Percentiles rank a stretch among this genome's conserved stretches.
These are phyloP conservation scores for Coccyzus lansbergi DNA, from an alignment of 2,797 vertebrate species.

Conservation along the genomic window DNA sequence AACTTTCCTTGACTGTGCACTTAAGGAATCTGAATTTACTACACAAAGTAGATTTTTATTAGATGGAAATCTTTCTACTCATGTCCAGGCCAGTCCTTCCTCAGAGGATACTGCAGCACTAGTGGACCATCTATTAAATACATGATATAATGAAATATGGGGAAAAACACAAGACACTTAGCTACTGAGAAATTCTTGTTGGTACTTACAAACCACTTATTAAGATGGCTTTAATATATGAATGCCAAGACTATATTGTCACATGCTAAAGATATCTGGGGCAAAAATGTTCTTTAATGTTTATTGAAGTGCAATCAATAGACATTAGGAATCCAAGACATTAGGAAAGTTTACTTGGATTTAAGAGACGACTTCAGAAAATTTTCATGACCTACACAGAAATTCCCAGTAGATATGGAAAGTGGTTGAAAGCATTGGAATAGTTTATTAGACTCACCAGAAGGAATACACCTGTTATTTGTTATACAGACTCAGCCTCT, in stretches of 20 bases:
- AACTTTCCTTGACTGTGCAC: background rate
- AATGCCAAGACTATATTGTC: background rate
- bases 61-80: background rate
- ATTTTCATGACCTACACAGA: background rate
- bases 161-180: conserved; percentile 1
- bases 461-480: background rate
- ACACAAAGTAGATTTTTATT: background rate
- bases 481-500: background rate
- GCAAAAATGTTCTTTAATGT: background rate
- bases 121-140: background rate
- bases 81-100: background rate
- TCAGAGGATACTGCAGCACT: background rate
- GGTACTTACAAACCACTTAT: conserved; percentile 10
- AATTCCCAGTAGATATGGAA: background rate
- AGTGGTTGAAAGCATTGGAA: background rate
- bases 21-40: background rate
- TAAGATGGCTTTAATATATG: background rate
- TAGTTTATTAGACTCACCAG: background rate
- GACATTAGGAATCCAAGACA: background rate
- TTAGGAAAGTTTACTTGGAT: background rate
- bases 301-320: background rate
- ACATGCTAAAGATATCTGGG: background rate
- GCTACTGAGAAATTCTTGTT: conserved; percentile 17
- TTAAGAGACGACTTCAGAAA: background rate
- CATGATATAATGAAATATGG: background rate